A percentile compares a stretch with the other conserved stretches of the same genome.
Conservation (phyloP, 2,888 invertebrate genomes). For the Phyllotreta striolata region DNA sequence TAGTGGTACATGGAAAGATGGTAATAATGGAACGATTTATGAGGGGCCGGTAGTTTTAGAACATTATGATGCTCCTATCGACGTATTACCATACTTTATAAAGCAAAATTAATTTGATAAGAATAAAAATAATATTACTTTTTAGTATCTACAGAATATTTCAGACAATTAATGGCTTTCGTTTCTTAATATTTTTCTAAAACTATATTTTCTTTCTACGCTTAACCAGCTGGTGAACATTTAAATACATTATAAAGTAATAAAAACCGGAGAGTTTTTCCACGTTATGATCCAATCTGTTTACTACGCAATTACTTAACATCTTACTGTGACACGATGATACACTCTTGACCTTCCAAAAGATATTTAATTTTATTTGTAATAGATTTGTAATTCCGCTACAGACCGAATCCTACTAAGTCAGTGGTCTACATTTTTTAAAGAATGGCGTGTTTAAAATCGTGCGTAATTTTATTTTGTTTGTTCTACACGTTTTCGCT, state of each 20-base stretch:
- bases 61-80: constrained; percentile 72
- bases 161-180: no score
- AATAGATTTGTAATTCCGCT: no score
- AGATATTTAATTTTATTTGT: not conserved
- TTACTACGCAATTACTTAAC: not conserved
- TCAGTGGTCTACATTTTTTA: not conserved
- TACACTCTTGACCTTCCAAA: constrained; percentile 7
- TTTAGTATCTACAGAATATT: no score
- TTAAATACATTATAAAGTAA: no score
- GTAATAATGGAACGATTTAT: constrained; percentile 61
- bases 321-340: not conserved
- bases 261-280: no score
- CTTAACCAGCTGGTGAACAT: no score
- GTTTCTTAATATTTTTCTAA: no score
- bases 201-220: no score
- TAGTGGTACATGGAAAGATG: constrained; percentile 75
- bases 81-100: constrained; percentile 74
- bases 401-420: not conserved
- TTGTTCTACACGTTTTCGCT: not conserved
- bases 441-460: not conserved
- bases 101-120: constrained; percentile 9
- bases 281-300: no score
- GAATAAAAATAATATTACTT: not conserved
- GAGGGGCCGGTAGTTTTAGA: constrained; percentile 69
- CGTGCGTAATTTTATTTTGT: not conserved